phyloP scores from a whole-genome alignment of 1,140 invertebrate species.

The Hyles vespertilio region DNA sequence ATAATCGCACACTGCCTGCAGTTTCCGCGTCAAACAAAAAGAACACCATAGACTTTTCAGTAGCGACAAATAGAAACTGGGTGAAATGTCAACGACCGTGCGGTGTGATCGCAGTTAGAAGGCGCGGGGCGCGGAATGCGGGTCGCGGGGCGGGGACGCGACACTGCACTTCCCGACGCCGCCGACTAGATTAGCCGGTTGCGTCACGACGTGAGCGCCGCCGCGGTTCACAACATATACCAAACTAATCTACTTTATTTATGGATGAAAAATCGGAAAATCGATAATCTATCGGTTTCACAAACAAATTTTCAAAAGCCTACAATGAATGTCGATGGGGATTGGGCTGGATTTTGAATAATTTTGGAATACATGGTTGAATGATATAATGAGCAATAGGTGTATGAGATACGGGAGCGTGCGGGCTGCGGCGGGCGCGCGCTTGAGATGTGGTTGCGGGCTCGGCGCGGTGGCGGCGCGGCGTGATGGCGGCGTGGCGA shows the following conservation, averaged over 20 bases:
- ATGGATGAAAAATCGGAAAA: constrained; percentile 23
- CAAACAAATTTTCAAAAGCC: too few relatives aligned
- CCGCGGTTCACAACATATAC: constrained; percentile 40
- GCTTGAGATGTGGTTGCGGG: too few relatives aligned
- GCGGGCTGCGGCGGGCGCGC: constrained; percentile 24
- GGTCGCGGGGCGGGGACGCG: constrained; percentile 66
- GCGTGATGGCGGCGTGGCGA: constrained; percentile 22
- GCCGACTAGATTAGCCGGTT: constrained; percentile 74
- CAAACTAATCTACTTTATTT: constrained; percentile 54
- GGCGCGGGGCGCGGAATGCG: constrained; percentile 58
- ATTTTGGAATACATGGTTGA: too few relatives aligned
- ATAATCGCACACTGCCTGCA: constrained; percentile 27
- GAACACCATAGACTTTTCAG: constrained; percentile 56
- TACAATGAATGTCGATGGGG: too few relatives aligned
- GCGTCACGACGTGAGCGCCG: constrained; percentile 62
- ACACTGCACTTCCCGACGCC: constrained; percentile 74
- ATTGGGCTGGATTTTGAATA: too few relatives aligned
- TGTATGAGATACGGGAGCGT: too few relatives aligned
- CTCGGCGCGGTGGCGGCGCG: too few relatives aligned
- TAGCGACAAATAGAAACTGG: constrained; percentile 71
- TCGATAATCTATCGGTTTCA: constrained; percentile 3
- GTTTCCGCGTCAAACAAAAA: constrained; percentile 37
- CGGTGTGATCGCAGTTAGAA: constrained; percentile 59
- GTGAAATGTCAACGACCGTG: constrained; percentile 73
- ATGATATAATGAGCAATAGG: too few relatives aligned